Base-by-base conservation (phyloP, 1,140 invertebrate species). In the Melitaea cinxia region DNA sequence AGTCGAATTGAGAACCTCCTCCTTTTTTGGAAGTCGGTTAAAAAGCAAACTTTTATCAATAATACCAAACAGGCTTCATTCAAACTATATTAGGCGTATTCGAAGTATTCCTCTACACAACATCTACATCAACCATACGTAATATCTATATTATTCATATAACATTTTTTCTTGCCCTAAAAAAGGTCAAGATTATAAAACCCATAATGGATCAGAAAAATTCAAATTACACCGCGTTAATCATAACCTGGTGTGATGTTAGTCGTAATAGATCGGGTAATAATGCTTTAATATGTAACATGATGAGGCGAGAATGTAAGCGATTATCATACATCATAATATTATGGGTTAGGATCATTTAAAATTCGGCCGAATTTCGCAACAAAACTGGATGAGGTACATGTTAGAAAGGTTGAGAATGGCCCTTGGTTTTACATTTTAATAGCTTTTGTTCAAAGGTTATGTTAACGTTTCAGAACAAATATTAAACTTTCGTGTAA, bases 231-330 rank as follows among this genome's bases (percentile, higher is more conserved):
- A 15, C 9, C 17, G 19, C 42, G 2, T 21, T 47, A 47, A 47
- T 47, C 42, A 47, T 47, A 55, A 30, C 37, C 47, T 30, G 45
- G 19, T 49, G 35, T 49, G 58, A 65, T 53, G 55, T 57, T 68
- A 61, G 53, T 55, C 42, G 57, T 70, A 66, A 70, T 71, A 60
- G 69, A 66, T 66, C 58, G 49, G 54, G 39, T 53, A 63, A 45
- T 60, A 52, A 64, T 62, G 50, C 57, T 67, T 59, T 67, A 71
- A 71, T 71, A 71, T 56, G 64, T 39, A 62, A 30, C 64, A 63
- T 71, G 69, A 71, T 71, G 52, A 55, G 53, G 69, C 69, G 64
- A 56, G 49, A 64, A 63, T 64, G 47, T 24, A 49, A 24, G 39
- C 65, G 68, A 60, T 70, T 70, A 71, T 71, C 57, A 60, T 63